Evolutionary conservation across 2,113 vertebrate genomes (phyloP).

Genomic region (Cavia porcellus): DNA sequence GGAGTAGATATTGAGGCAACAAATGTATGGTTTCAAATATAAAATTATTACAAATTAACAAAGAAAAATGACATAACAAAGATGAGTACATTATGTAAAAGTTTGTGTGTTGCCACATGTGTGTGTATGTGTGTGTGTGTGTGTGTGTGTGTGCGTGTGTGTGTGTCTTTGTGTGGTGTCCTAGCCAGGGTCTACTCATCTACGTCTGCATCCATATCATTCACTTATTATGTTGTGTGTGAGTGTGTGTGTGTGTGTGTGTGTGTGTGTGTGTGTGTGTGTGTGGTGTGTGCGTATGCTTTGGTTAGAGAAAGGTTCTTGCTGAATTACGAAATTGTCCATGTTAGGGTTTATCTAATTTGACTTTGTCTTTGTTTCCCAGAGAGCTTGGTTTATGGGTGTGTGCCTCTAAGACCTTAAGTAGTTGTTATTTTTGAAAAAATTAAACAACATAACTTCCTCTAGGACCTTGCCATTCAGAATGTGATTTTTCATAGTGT

Average conservation of each 20-base stretch:
- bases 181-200: no score
- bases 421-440: no score
- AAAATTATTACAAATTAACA: background rate
- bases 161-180: background rate
- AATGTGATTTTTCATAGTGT: background rate
- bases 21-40: background rate
- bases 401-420: no score
- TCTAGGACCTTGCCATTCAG: background rate
- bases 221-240: no score
- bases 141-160: background rate
- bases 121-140: no score
- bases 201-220: no score
- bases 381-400: no score
- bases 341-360: background rate
- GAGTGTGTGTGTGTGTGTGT: background rate
- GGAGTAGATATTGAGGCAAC: background rate
- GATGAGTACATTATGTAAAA: background rate
- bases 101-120: no score
- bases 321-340: background rate
- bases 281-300: background rate
- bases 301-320: background rate
- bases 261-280: background rate
- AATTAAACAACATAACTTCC: background rate
- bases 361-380: background rate
- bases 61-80: background rate